Evolutionary conservation across 2,113 vertebrate species (phyloP), one percentile per base, ranked within the genome.

Genomic region (Trematocara variabile): DNA sequence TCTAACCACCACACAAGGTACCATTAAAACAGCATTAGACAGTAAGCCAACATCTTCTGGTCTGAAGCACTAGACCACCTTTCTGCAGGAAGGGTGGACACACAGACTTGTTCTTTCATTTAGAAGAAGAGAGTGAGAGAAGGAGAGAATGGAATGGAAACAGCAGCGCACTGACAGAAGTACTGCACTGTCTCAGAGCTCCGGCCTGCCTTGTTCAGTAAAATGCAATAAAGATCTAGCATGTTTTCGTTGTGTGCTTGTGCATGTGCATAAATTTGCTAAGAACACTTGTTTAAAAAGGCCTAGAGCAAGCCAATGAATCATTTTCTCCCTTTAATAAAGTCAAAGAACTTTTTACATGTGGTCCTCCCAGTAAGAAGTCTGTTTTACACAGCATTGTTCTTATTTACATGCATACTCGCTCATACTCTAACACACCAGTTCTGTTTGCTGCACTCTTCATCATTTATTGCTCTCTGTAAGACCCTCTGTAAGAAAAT

Each of bases 1-100:
- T 86, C 75, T 60, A 20, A 56, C 81, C 82, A 65, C 77, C 80
- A 89, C 87, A 89, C 88, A 85, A 86, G 83, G 86, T 44, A 81
- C 89, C 86, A 92, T 88, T 93, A 92, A 93, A 93, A 88, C 84
- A 85, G 89, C 87, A 93, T 94, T 91, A 95, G 82, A 89, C 37
- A 22, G 85, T 86, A 88, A 92, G 94, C 92, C 90, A 93, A 90
- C 89, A 87, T 89, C 80, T 56, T 58, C 82, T 87, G 79, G 89
- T 91, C 86, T 89, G 83, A 91, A 87, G 80, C 88, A 65, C 79
- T 2, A 34, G 89, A 93, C 93, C 93, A 94, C 92, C 91, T 93
- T 89, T 90, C 86, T 92, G 80, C 86, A 91, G 86, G 91, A 89
- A 91, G 83, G 81, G 82, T 82, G 89, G 79, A 87, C 58, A 68